These are phyloP conservation scores for Orchestes rusci DNA, from an alignment of 2,888 invertebrate genomes.

Conservation along the genomic window DNA sequence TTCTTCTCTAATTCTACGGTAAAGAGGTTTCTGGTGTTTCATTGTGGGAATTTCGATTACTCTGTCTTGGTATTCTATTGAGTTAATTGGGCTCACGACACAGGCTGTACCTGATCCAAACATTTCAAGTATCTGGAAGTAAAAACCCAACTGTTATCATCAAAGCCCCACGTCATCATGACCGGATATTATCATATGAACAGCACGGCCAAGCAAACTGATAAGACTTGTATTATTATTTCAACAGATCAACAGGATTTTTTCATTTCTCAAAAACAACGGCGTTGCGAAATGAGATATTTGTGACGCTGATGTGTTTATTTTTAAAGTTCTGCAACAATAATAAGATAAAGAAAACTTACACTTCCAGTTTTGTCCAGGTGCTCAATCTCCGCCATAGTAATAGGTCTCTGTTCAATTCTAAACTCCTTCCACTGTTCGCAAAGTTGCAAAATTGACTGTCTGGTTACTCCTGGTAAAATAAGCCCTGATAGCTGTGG, in stretches of 20 bases:
- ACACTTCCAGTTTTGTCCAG: conserved; percentile 77
- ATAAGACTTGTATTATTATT: too few relatives aligned
- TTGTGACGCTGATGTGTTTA: too few relatives aligned
- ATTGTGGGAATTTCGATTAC: conserved; percentile 66
- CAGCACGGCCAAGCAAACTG: neutral
- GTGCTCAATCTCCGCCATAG: conserved; percentile 73
- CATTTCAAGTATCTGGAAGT: conserved; percentile 78
- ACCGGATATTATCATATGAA: neutral
- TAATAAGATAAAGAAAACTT: conserved; percentile 25
- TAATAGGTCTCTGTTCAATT: conserved; percentile 71
- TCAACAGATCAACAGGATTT: too few relatives aligned
- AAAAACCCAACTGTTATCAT: conserved; percentile 13
- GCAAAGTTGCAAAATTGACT: conserved; percentile 75
- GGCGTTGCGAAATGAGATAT: too few relatives aligned
- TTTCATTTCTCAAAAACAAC: neutral
- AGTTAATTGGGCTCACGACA: conserved; percentile 84
- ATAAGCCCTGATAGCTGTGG: conserved; percentile 92
- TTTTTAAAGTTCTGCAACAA: too few relatives aligned
- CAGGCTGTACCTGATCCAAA: conserved; percentile 99
- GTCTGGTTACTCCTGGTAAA: conserved; percentile 88
- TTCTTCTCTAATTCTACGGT: conserved; percentile 63
- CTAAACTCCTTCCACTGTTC: conserved; percentile 80
- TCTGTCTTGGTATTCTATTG: conserved; percentile 70
- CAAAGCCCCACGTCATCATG: neutral
- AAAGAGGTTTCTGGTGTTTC: conserved; percentile 66